These are phyloP conservation scores for Dromas ardeola DNA, from an alignment of 2,113 vertebrate genomes.

Conservation along the genomic window DNA sequence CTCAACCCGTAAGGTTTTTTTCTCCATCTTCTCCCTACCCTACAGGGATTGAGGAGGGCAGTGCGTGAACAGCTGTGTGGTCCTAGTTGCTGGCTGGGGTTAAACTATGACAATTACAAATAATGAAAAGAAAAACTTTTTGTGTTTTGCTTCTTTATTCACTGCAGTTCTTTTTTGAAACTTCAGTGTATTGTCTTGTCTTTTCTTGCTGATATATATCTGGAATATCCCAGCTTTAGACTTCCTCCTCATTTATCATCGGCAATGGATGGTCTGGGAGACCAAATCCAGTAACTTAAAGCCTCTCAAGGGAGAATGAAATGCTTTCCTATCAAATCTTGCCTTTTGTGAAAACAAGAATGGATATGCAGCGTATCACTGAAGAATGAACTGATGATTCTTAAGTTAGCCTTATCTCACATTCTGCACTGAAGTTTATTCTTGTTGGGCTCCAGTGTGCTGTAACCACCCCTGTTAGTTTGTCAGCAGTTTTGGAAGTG, in stretches of 20 bases:
- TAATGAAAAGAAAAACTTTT: background rate
- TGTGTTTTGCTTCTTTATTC: background rate
- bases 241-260: background rate
- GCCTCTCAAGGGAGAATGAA: background rate
- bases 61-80: background rate
- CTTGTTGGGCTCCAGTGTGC: background rate
- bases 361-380: background rate
- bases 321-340: background rate
- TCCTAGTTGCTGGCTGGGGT: background rate
- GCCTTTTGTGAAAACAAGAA: background rate
- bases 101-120: background rate
- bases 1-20: background rate
- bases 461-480: background rate
- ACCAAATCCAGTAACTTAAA: background rate
- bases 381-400: background rate
- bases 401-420: background rate
- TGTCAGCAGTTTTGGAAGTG: background rate
- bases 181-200: background rate
- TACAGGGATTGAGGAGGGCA: background rate
- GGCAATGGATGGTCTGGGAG: background rate
- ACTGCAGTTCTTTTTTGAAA: background rate
- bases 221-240: background rate
- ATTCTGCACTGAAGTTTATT: background rate
- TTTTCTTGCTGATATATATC: background rate
- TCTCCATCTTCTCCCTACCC: background rate